Conservation (phyloP, 2,797 vertebrate species). For the Sebastes nivosus region DNA sequence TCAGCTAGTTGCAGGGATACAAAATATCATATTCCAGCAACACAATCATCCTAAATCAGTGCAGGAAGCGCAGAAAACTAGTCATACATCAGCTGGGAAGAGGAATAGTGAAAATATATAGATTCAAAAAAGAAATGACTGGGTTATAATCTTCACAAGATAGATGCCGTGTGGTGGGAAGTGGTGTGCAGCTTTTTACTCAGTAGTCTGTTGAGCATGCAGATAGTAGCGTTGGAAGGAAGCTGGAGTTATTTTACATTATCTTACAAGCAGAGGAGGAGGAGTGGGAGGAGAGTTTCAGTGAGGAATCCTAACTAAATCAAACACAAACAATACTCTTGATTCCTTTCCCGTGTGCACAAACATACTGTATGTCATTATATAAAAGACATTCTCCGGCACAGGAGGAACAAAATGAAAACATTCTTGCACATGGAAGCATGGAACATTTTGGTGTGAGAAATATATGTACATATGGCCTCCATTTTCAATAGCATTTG, state of each 20-base stretch:
- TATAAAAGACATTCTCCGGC: constrained; percentile 43
- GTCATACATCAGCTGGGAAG: not conserved
- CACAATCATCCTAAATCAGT: constrained; percentile 25
- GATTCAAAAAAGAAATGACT: constrained; percentile 37
- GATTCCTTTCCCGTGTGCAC: constrained; percentile 31
- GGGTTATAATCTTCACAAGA: constrained; percentile 40
- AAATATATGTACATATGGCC: constrained; percentile 63
- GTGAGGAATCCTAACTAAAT: constrained; percentile 35
- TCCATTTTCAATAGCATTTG: constrained; percentile 36
- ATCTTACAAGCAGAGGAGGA: constrained; percentile 85
- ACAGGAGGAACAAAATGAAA: constrained; percentile 23
- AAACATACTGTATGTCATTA: constrained; percentile 25
- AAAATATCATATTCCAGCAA: constrained; percentile 23
- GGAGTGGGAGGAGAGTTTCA: constrained; percentile 7
- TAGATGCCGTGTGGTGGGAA: constrained; percentile 27
- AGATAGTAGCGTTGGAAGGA: constrained; percentile 75
- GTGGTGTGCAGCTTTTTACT: constrained; percentile 41
- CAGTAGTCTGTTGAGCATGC: constrained; percentile 83
- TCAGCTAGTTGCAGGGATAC: constrained; percentile 9
- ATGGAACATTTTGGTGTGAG: constrained; percentile 48
- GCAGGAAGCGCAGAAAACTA: constrained; percentile 40
- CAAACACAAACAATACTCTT: constrained; percentile 39
- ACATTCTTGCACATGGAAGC: constrained; percentile 39
- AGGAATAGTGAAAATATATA: constrained; percentile 15
- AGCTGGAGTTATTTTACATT: constrained; percentile 87